These are phyloP conservation scores for Galendromus occidentalis DNA, from an alignment of 1,140 invertebrate genomes.

Conservation along the genomic window DNA sequence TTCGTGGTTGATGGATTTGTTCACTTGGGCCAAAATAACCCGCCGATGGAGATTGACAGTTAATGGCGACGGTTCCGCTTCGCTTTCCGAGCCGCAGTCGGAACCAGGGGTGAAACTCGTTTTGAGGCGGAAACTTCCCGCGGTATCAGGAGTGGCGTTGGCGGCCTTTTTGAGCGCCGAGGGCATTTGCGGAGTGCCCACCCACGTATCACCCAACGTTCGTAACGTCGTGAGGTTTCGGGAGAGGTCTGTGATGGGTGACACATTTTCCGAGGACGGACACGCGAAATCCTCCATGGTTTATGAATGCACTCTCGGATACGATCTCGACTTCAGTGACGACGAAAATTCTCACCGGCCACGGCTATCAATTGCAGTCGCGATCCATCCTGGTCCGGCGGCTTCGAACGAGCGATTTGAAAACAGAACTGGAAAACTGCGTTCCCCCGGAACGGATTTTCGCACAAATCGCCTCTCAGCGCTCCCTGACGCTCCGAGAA, in stretches of 20 bases:
- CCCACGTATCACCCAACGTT: neutral
- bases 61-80: neutral
- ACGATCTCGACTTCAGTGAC: neutral
- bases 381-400: too few relatives aligned
- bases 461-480: too few relatives aligned
- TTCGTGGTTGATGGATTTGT: neutral
- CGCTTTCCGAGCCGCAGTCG: constrained; percentile 5
- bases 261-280: neutral
- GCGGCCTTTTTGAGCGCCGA: neutral
- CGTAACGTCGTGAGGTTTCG: neutral
- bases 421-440: too few relatives aligned
- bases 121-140: constrained; percentile 2
- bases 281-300: constrained; percentile 3
- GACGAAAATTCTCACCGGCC: too few relatives aligned
- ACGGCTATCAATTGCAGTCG: too few relatives aligned
- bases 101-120: neutral
- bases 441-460: too few relatives aligned
- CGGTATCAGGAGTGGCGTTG: neutral
- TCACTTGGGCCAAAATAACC: neutral
- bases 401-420: too few relatives aligned
- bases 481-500: too few relatives aligned
- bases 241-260: neutral
- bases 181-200: neutral
- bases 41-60: neutral
- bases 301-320: neutral